These are phyloP conservation scores for Chrysodeixis includens DNA, from an alignment of 2,888 invertebrate species.

Conservation along the genomic window DNA sequence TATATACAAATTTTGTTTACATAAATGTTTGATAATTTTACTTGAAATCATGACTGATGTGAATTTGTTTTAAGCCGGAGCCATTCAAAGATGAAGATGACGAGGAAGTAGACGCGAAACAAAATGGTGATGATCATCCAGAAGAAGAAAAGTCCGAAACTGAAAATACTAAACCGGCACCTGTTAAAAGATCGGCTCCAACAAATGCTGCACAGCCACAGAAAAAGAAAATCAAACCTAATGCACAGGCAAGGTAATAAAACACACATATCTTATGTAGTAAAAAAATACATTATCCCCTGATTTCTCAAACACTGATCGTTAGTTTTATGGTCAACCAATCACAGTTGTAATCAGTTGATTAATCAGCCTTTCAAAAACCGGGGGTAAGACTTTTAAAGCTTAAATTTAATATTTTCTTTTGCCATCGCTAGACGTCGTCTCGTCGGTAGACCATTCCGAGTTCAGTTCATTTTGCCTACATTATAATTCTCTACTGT, in stretches of 20 bases:
- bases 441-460: too few relatives aligned
- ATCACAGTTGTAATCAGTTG: too few relatives aligned
- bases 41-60: not conserved
- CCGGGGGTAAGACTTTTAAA: too few relatives aligned
- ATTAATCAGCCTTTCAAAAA: too few relatives aligned
- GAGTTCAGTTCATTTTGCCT: too few relatives aligned
- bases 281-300: too few relatives aligned
- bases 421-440: not conserved
- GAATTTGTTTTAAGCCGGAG: conserved; percentile 77
- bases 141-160: conserved; percentile 52
- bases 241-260: conserved; percentile 58
- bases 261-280: not conserved
- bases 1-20: conserved; percentile 35
- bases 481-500: not conserved
- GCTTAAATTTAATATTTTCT: not conserved
- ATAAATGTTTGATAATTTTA: not conserved
- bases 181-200: conserved; percentile 72
- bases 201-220: conserved; percentile 61
- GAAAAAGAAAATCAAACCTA: conserved; percentile 74
- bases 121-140: conserved; percentile 73
- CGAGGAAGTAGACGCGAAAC: conserved; percentile 67
- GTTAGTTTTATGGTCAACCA: too few relatives aligned
- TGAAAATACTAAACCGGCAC: conserved; percentile 54
- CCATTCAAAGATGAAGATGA: conserved; percentile 83
- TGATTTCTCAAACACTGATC: too few relatives aligned